A percentile compares a stretch with the other conserved stretches of the same genome.
phyloP scores from a whole-genome alignment of 1,140 invertebrate species.

The Sipha flava region DNA sequence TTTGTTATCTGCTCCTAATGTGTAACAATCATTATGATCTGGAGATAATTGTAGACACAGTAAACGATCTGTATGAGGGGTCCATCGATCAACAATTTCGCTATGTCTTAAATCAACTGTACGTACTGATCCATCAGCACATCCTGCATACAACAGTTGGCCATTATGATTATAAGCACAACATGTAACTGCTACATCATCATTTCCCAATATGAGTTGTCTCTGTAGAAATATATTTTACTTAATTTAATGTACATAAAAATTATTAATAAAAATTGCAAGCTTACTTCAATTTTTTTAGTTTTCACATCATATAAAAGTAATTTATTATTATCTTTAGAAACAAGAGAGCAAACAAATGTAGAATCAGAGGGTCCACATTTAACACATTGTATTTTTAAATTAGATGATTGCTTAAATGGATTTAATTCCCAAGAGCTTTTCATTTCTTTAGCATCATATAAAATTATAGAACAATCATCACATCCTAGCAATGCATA shows the following conservation, averaged over 20 bases:
- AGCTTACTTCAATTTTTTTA: conserved; percentile 50
- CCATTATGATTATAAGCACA: conserved; percentile 59
- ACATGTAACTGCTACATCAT: conserved; percentile 41
- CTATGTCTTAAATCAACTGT: conserved; percentile 52
- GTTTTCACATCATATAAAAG: conserved; percentile 56
- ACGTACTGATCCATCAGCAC: conserved; percentile 53
- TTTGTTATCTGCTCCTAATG: conserved; percentile 38
- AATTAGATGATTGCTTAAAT: conserved; percentile 31
- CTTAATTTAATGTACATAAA: neutral
- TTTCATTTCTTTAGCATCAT: conserved; percentile 58
- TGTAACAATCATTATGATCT: conserved; percentile 39
- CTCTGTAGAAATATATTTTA: neutral
- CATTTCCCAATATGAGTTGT: conserved; percentile 24
- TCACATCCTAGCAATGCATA: conserved; percentile 56
- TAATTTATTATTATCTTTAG: conserved; percentile 46
- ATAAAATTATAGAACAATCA: conserved; percentile 52
- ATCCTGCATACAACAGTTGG: conserved; percentile 54
- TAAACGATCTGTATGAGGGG: conserved; percentile 37
- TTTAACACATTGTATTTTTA: conserved; percentile 47
- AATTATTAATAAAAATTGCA: neutral
- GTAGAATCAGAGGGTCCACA: conserved; percentile 50
- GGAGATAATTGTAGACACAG: conserved; percentile 36
- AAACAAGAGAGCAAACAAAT: conserved; percentile 52
- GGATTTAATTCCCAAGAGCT: conserved; percentile 49
- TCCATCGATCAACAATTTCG: conserved; percentile 50